A percentile compares a stretch with the other conserved stretches of the same genome.
Evolutionary conservation across 2,888 invertebrate genomes (phyloP).

Genomic region (Rhingia rostrata): DNA sequence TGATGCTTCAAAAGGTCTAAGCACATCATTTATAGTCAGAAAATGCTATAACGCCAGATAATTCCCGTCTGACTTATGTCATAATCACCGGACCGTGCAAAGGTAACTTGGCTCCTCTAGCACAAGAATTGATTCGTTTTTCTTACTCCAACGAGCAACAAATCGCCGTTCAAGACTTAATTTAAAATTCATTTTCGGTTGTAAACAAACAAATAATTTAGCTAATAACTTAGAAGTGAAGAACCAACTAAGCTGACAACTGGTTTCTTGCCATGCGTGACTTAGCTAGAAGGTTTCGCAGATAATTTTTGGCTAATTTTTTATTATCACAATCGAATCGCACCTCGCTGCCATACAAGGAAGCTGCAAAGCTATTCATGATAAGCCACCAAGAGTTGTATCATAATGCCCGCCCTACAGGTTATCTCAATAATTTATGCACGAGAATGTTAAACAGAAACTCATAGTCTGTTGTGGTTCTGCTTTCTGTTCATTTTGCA

Average conservation of each 20-base stretch:
- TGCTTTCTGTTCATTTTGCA: not conserved
- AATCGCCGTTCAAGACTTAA: constrained; percentile 29
- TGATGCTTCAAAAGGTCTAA: constrained; percentile 46
- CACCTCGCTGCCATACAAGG: no score
- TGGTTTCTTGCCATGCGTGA: constrained; percentile 34
- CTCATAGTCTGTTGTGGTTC: not conserved
- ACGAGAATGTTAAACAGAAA: not conserved
- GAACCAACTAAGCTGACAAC: constrained; percentile 29
- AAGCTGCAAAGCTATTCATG: no score
- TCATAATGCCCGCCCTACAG: no score
- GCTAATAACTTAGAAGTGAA: constrained; percentile 34
- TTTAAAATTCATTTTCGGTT: constrained; percentile 45
- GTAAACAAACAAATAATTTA: constrained; percentile 39
- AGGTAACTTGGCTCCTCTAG: constrained; percentile 36
- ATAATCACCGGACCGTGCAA: constrained; percentile 12
- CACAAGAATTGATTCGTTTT: constrained; percentile 45
- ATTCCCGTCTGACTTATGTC: constrained; percentile 28
- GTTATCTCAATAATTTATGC: no score
- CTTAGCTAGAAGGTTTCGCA: no score
- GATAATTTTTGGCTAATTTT: no score
- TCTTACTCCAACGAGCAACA: constrained; percentile 16
- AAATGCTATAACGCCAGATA: constrained; percentile 22
- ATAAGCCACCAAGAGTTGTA: no score
- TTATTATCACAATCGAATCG: no score
- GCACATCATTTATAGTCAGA: constrained; percentile 69